A percentile compares a stretch with the other conserved stretches of the same genome.
phyloP scores from a whole-genome alignment of 2,113 vertebrate species.

The Trinectes maculatus region DNA sequence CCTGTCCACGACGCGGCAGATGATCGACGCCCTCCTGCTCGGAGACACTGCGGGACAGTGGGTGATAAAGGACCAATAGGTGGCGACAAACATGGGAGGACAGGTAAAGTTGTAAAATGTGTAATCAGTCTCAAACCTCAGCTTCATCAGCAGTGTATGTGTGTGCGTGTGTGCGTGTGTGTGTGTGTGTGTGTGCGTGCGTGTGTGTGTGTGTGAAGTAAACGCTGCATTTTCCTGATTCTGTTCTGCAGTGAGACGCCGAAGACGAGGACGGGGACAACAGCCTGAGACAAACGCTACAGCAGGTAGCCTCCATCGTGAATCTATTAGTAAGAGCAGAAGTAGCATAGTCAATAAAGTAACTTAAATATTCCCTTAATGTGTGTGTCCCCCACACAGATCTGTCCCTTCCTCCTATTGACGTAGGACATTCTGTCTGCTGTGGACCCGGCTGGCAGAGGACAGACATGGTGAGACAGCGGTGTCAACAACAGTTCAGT shows the following conservation, averaged over 20 bases:
- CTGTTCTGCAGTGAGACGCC: too few relatives aligned
- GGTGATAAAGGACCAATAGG: background rate
- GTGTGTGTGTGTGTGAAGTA: too few relatives aligned
- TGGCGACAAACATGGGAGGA: background rate
- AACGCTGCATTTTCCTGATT: too few relatives aligned
- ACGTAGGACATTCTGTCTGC: background rate
- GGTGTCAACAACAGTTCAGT: background rate
- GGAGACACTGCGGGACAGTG: background rate
- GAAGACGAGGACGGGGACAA: too few relatives aligned
- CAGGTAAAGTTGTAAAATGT: conserved; percentile 10
- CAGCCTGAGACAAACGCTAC: background rate
- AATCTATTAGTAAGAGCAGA: background rate
- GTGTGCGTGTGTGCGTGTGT: too few relatives aligned
- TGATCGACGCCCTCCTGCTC: background rate
- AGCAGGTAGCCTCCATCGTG: background rate
- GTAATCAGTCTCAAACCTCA: background rate
- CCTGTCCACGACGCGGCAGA: background rate
- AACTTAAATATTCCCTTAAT: background rate
- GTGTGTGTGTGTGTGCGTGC: too few relatives aligned
- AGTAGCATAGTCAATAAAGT: background rate
- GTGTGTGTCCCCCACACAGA: conserved; percentile 12
- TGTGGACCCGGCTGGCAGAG: background rate
- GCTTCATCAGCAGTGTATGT: background rate
- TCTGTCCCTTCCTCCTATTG: conserved; percentile 20
- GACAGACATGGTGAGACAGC: conserved; percentile 12